phyloP scores from a whole-genome alignment of 1,140 invertebrate genomes.

The Pentalonia nigronervosa region DNA sequence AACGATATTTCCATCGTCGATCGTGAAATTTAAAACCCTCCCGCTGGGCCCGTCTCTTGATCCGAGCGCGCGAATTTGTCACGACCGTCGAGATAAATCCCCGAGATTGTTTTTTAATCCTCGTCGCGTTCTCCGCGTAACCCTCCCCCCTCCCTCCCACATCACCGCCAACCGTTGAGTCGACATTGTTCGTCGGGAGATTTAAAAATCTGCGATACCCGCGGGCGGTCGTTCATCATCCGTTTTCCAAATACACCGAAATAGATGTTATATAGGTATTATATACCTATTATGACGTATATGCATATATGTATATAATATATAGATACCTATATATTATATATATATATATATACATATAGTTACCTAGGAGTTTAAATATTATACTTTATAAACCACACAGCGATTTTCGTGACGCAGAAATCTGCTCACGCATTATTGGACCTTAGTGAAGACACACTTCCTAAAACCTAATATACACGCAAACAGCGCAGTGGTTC shows the following conservation, averaged over 20 bases:
- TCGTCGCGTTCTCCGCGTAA: neutral
- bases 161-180: neutral
- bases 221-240: neutral
- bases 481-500: neutral
- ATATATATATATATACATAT: no score
- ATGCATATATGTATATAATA: no score
- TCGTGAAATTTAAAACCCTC: conserved; percentile 9
- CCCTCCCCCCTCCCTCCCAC: no score
- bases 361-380: neutral
- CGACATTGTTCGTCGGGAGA: neutral
- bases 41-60: neutral
- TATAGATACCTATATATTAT: no score
- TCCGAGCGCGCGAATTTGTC: neutral
- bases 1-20: neutral
- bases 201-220: neutral
- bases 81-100: conserved; percentile 17
- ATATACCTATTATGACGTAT: no score
- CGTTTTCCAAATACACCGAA: neutral
- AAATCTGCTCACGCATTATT: neutral
- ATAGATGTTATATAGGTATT: neutral
- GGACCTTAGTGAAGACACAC: neutral
- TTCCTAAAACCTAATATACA: neutral
- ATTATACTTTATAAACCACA: neutral
- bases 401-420: neutral
- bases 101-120: conserved; percentile 5